A percentile compares a stretch with the other conserved stretches of the same genome.
Conservation (phyloP, 2,113 vertebrate species). For the Brachyhypopomus occidentalis region DNA sequence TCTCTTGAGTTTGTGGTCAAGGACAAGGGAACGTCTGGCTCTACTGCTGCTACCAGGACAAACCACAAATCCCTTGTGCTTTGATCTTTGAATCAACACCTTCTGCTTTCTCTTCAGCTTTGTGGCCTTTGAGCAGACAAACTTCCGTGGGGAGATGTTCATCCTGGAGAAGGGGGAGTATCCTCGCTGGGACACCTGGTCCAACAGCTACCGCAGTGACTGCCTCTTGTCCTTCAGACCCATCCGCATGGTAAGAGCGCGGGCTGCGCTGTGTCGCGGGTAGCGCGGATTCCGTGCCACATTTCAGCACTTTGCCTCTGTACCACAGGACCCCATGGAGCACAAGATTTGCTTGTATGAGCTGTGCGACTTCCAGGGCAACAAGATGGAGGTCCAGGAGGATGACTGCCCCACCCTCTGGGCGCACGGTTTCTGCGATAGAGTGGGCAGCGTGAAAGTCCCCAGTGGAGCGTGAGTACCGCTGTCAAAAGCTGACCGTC, state of each 20-base stretch:
- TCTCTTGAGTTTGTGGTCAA: conserved; percentile 65
- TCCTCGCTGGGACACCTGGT: conserved; percentile 97
- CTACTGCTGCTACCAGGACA: conserved; percentile 76
- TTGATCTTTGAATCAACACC: neutral
- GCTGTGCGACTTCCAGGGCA: conserved; percentile 91
- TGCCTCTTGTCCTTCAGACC: conserved; percentile 92
- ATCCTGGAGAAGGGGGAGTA: conserved; percentile 96
- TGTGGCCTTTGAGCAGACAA: conserved; percentile 92
- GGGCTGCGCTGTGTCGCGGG: neutral
- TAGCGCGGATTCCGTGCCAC: no score
- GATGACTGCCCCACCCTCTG: conserved; percentile 92
- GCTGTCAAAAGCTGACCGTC: no score
- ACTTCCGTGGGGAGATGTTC: conserved; percentile 95
- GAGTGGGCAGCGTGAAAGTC: conserved; percentile 92
- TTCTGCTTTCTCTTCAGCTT: conserved; percentile 76
- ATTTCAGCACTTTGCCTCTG: neutral
- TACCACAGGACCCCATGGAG: conserved; percentile 82
- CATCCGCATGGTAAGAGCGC: conserved; percentile 82
- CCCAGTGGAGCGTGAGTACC: conserved; percentile 86
- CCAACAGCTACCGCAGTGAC: conserved; percentile 93
- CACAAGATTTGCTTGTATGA: conserved; percentile 93
- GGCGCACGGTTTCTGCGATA: conserved; percentile 90
- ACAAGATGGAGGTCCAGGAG: conserved; percentile 95
- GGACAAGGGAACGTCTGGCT: conserved; percentile 77
- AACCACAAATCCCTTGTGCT: conserved; percentile 57